Conservation (phyloP, 2,113 vertebrate genomes). For the Thryonomys swinderianus region DNA sequence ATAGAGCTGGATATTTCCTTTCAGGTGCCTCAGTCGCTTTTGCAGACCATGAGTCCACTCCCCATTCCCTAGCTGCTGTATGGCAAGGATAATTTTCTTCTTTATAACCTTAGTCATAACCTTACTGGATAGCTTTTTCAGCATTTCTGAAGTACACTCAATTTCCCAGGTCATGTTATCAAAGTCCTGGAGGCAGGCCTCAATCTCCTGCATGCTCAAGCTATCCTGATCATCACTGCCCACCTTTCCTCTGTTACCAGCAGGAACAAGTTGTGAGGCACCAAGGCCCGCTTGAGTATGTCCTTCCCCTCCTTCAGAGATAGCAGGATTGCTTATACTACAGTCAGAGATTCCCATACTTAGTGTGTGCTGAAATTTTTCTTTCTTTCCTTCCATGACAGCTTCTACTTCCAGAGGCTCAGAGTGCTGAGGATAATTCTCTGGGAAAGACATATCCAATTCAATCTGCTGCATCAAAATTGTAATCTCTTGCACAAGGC, state of each 20-base stretch:
- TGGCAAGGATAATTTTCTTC: slow-evolving; percentile 85
- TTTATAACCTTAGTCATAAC: slow-evolving; percentile 85
- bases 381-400: slow-evolving; percentile 2
- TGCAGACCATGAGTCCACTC: slow-evolving; percentile 88
- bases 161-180: slow-evolving; percentile 92
- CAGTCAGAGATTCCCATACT: not conserved
- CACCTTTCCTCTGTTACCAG: not conserved
- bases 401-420: slow-evolving; percentile 3
- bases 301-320: slow-evolving; percentile 9
- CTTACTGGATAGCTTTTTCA: slow-evolving; percentile 88
- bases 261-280: not conserved
- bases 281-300: not conserved
- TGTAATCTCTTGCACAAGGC: slow-evolving; percentile 82
- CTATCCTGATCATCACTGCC: not conserved
- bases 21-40: slow-evolving; percentile 87
- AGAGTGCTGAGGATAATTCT: slow-evolving; percentile 47
- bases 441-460: not conserved
- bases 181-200: slow-evolving; percentile 85
- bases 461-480: slow-evolving; percentile 83
- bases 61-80: slow-evolving; percentile 88
- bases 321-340: not conserved
- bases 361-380: not conserved
- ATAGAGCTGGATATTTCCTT: slow-evolving; percentile 87
- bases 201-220: slow-evolving; percentile 74
- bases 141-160: slow-evolving; percentile 88